Conservation (phyloP, 2,113 vertebrate genomes). For the Lates calcarifer region DNA sequence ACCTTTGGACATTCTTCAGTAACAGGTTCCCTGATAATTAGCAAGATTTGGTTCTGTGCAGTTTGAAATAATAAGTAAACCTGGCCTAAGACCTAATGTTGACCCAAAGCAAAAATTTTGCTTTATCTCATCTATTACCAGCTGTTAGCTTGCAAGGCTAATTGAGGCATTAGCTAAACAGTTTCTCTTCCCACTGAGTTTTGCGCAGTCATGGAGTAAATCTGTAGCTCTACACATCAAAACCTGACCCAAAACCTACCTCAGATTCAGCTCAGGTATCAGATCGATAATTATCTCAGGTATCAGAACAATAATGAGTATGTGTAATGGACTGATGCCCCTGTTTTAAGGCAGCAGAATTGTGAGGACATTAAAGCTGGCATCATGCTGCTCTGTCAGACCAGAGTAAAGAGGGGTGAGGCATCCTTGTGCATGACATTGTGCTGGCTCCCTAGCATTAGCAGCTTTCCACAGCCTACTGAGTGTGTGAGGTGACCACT, state of each 20-base stretch:
- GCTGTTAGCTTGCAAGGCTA: too few species aligned
- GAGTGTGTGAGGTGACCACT: conserved; percentile 8
- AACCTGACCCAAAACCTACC: background rate
- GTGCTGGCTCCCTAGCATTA: conserved; percentile 18
- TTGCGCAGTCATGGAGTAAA: too few species aligned
- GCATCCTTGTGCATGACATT: background rate
- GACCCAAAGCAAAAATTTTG: too few species aligned
- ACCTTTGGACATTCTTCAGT: too few species aligned
- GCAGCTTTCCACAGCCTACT: conserved; percentile 16
- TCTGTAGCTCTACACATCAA: too few species aligned
- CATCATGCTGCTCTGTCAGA: background rate
- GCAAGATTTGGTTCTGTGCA: too few species aligned
- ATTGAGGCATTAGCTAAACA: too few species aligned
- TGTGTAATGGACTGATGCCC: background rate
- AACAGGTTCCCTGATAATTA: too few species aligned
- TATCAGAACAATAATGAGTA: background rate
- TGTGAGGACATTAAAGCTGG: background rate
- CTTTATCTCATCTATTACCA: too few species aligned
- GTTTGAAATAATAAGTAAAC: too few species aligned
- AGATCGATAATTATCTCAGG: background rate
- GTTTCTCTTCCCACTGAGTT: too few species aligned
- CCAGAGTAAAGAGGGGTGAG: background rate
- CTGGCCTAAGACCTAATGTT: too few species aligned
- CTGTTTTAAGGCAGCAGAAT: conserved; percentile 2
- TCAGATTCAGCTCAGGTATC: background rate